phyloP scores from a whole-genome alignment of 2,888 invertebrate species.

The Rhagonycha lutea region DNA sequence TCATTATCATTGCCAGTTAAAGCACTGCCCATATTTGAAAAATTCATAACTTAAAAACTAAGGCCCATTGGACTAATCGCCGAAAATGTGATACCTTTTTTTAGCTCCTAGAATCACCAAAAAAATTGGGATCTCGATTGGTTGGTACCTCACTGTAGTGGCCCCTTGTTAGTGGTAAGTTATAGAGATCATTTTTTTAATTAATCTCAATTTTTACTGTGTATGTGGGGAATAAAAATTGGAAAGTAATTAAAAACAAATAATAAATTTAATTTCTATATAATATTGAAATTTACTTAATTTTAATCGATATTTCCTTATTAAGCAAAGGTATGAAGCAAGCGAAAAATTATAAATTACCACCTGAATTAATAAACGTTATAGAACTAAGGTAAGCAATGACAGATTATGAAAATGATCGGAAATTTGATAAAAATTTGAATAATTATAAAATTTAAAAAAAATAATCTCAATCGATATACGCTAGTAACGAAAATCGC shows the following conservation, averaged over 20 bases:
- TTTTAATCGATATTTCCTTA: neutral
- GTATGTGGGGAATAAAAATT: neutral
- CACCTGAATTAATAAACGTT: too few relatives aligned
- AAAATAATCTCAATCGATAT: neutral
- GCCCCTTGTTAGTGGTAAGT: neutral
- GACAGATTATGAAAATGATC: neutral
- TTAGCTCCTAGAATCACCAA: too few relatives aligned
- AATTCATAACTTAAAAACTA: too few relatives aligned
- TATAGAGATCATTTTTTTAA: neutral
- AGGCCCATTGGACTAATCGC: too few relatives aligned
- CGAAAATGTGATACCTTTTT: too few relatives aligned
- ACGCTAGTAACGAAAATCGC: neutral
- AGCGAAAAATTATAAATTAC: too few relatives aligned
- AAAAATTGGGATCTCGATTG: too few relatives aligned
- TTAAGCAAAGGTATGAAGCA: neutral
- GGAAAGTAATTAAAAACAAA: neutral
- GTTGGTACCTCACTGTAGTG: too few relatives aligned
- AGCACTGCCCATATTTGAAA: too few relatives aligned
- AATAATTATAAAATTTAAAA: neutral
- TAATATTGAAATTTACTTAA: neutral
- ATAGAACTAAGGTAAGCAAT: neutral
- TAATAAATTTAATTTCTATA: neutral
- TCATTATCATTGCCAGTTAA: too few relatives aligned
- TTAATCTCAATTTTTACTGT: neutral
- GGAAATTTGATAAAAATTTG: neutral